phyloP scores from a whole-genome alignment of 2,888 invertebrate genomes.

The Philereme vetulata region DNA sequence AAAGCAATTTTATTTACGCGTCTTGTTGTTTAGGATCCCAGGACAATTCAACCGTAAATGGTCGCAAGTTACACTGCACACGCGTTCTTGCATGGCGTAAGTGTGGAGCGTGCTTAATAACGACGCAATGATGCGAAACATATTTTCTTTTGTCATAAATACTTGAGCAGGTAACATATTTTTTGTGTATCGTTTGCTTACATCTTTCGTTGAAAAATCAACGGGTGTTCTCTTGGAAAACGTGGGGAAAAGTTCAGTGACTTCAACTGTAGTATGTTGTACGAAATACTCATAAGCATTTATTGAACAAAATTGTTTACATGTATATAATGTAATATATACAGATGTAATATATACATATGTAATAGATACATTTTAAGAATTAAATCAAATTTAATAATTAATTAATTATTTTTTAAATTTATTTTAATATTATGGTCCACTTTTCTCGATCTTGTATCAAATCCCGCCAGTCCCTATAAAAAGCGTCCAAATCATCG shows the following conservation, averaged over 20 bases:
- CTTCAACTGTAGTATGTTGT: not conserved
- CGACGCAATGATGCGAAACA: constrained; percentile 7
- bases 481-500: too few relatives aligned
- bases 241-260: constrained; percentile 4
- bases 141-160: not conserved
- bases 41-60: too few relatives aligned
- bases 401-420: too few relatives aligned
- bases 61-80: not conserved
- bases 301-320: not conserved
- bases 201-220: constrained; percentile 7
- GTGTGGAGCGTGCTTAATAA: constrained; percentile 4
- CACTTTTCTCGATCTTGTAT: too few relatives aligned
- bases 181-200: not conserved
- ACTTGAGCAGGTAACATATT: not conserved
- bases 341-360: too few relatives aligned
- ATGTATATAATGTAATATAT: too few relatives aligned
- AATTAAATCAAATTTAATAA: too few relatives aligned
- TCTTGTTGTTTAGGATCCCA: too few relatives aligned
- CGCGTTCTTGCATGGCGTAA: constrained; percentile 3
- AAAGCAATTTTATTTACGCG: too few relatives aligned
- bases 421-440: too few relatives aligned
- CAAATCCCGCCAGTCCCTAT: too few relatives aligned
- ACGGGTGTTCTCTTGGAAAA: constrained; percentile 7
- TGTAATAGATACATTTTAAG: too few relatives aligned
- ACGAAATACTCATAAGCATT: not conserved